These are phyloP conservation scores for Gallinago paraguaiae DNA, from an alignment of 2,113 vertebrate species.

Conservation along the genomic window DNA sequence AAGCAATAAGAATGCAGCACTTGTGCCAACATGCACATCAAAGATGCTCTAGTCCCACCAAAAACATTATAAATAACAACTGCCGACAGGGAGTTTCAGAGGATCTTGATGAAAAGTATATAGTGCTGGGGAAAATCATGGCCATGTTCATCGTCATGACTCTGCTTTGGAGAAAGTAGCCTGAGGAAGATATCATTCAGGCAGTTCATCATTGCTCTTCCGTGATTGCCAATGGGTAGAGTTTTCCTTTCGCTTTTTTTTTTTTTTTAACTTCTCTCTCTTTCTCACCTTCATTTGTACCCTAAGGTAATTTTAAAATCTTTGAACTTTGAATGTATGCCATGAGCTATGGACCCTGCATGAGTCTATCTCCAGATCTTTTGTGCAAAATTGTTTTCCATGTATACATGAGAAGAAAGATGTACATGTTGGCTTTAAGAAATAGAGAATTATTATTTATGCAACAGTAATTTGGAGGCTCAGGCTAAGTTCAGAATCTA, in stretches of 20 bases:
- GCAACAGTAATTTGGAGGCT: not conserved
- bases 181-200: not conserved
- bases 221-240: not conserved
- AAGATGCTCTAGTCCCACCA: not conserved
- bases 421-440: rapidly evolving
- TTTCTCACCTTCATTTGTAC: not conserved
- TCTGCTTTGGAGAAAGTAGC: not conserved
- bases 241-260: not conserved
- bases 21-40: not conserved
- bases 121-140: not conserved
- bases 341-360: not conserved
- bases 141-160: rapidly evolving
- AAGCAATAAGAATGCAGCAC: not conserved
- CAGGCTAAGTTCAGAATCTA: not conserved
- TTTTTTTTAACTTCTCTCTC: no score
- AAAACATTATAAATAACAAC: not conserved
- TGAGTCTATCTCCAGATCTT: not conserved
- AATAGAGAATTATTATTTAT: not conserved
- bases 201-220: not conserved
- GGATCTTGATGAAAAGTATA: not conserved
- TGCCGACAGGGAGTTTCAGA: not conserved
- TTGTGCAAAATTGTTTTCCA: not conserved
- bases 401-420: not conserved
- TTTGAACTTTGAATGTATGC: not conserved
- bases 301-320: not conserved